Conservation (phyloP, 1,140 invertebrate genomes). For the Onthophagus taurus region DNA sequence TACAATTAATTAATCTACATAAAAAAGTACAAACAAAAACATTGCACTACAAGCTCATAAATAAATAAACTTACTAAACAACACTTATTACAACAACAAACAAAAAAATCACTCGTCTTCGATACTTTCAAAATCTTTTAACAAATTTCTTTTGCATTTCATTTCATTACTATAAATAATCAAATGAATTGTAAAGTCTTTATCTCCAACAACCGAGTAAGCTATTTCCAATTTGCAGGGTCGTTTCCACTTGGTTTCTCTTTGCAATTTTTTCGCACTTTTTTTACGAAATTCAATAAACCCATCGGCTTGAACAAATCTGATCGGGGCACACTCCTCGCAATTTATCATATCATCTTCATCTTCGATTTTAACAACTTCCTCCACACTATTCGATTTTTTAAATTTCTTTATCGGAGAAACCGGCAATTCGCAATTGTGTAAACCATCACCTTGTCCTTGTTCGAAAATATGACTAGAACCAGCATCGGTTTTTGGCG, state of each 20-base stretch:
- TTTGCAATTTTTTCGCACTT: constrained; percentile 39
- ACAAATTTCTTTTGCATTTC: constrained; percentile 46
- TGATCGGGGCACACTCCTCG: constrained; percentile 13
- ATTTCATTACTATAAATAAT: constrained; percentile 47
- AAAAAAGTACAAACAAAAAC: constrained; percentile 2
- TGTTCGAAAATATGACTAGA: constrained; percentile 16
- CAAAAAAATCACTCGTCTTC: neutral
- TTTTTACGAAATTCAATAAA: constrained; percentile 43
- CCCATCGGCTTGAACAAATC: constrained; percentile 36
- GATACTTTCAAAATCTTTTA: constrained; percentile 30
- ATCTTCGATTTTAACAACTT: no score
- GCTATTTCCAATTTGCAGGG: constrained; percentile 47
- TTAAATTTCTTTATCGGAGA: constrained; percentile 24
- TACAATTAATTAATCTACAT: constrained; percentile 1
- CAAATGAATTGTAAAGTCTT: constrained; percentile 47
- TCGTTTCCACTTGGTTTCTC: constrained; percentile 44
- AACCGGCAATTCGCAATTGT: constrained; percentile 14
- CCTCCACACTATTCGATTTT: constrained; percentile 10
- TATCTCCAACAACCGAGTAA: constrained; percentile 41
- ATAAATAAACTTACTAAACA: no score
- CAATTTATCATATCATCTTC: constrained; percentile 18
- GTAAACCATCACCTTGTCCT: constrained; percentile 23
- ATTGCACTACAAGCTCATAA: neutral
- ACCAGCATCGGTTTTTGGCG: constrained; percentile 17
- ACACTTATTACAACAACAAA: no score